These are phyloP conservation scores for Aquatica leii DNA, from an alignment of 2,888 invertebrate genomes.

Conservation along the genomic window DNA sequence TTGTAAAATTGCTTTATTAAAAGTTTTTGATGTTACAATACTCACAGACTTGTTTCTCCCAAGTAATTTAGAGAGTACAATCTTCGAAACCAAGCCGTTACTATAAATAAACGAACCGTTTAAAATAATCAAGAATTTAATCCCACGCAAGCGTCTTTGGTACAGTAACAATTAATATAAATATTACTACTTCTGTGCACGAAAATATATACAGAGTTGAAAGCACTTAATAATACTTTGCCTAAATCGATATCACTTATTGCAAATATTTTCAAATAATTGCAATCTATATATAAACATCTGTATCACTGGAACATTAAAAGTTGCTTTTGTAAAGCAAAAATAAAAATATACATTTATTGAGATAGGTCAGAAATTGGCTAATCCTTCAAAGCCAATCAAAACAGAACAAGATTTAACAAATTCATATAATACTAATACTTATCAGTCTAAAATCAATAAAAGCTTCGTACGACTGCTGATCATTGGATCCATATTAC, in stretches of 20 bases:
- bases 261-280: slow-evolving; percentile 8
- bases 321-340: background rate
- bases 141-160: slow-evolving; percentile 12
- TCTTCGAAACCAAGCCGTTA: too few relatives aligned
- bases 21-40: too few relatives aligned
- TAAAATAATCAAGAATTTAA: slow-evolving; percentile 15
- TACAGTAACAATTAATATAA: slow-evolving; percentile 17
- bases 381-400: background rate
- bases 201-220: slow-evolving; percentile 11
- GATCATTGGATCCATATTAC: slow-evolving; percentile 4
- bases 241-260: slow-evolving; percentile 14
- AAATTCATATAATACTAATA: slow-evolving; percentile 17
- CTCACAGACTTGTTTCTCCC: too few relatives aligned
- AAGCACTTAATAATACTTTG: slow-evolving; percentile 17
- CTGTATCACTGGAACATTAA: background rate
- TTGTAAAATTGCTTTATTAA: too few relatives aligned
- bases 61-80: too few relatives aligned
- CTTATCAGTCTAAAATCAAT: slow-evolving; percentile 17
- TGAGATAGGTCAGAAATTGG: background rate
- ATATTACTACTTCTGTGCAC: slow-evolving; percentile 15
- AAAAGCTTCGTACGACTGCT: slow-evolving; percentile 5
- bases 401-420: slow-evolving; percentile 15
- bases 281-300: slow-evolving; percentile 4
- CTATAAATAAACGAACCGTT: too few relatives aligned
- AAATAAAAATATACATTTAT: background rate